phyloP scores from a whole-genome alignment of 2,113 vertebrate species.

The Eudyptes chrysolophus region DNA sequence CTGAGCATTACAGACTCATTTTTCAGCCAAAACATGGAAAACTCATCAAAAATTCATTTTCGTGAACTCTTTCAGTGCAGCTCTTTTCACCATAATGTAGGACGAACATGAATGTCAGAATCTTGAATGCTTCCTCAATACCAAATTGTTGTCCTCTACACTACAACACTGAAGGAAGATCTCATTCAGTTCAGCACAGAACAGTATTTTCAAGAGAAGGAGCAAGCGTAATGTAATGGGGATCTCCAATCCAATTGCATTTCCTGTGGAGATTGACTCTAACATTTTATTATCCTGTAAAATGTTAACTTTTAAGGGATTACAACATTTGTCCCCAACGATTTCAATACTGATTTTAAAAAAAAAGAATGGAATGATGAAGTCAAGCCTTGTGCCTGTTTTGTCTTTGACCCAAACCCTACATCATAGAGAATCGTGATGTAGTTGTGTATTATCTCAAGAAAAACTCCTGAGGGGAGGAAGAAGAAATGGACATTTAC shows the following conservation, averaged over 20 bases:
- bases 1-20: not conserved
- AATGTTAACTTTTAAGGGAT: not conserved
- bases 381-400: not conserved
- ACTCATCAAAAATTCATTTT: not conserved
- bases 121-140: not conserved
- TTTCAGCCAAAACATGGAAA: not conserved
- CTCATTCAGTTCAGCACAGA: not conserved
- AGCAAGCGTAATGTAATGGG: not conserved
- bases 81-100: not conserved
- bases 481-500: not conserved
- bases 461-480: not conserved
- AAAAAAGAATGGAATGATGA: not conserved
- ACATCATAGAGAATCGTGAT: not conserved
- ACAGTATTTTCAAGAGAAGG: not conserved
- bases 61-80: not conserved
- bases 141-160: not conserved
- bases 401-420: not conserved
- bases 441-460: not conserved
- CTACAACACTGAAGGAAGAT: not conserved
- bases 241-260: not conserved
- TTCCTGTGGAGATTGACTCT: not conserved
- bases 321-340: not conserved
- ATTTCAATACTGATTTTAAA: not conserved
- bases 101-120: not conserved
- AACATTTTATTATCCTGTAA: not conserved